phyloP scores from a whole-genome alignment of 2,113 vertebrate species.

The Numenius arquata region DNA sequence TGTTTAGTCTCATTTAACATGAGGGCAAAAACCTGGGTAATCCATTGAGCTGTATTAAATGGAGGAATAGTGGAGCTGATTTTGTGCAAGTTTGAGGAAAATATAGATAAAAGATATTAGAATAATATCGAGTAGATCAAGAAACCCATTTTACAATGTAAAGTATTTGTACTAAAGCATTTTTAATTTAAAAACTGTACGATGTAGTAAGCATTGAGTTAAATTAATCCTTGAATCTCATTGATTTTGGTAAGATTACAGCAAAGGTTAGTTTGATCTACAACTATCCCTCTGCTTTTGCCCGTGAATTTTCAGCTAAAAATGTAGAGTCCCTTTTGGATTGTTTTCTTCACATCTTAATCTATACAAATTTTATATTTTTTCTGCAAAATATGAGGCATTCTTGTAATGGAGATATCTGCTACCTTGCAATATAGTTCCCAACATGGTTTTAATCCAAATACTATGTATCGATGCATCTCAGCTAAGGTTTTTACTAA shows the following conservation, averaged over 20 bases:
- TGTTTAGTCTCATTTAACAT: neutral
- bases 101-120: neutral
- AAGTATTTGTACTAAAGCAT: neutral
- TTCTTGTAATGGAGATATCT: neutral
- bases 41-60: neutral
- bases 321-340: neutral
- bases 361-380: neutral
- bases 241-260: neutral
- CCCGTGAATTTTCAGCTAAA: neutral
- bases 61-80: neutral
- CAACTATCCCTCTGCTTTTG: neutral
- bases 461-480: neutral
- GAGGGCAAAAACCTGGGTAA: neutral
- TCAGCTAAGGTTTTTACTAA: neutral
- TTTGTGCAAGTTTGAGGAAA: neutral
- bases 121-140: neutral
- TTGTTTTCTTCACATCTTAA: neutral
- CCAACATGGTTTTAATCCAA: neutral
- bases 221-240: neutral
- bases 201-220: neutral
- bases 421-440: neutral
- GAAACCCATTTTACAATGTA: neutral
- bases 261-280: neutral
- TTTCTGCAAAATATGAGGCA: neutral
- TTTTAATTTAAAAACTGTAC: neutral